These are phyloP conservation scores for Suricata suricatta DNA, from an alignment of 2,113 vertebrate species.

Conservation along the genomic window DNA sequence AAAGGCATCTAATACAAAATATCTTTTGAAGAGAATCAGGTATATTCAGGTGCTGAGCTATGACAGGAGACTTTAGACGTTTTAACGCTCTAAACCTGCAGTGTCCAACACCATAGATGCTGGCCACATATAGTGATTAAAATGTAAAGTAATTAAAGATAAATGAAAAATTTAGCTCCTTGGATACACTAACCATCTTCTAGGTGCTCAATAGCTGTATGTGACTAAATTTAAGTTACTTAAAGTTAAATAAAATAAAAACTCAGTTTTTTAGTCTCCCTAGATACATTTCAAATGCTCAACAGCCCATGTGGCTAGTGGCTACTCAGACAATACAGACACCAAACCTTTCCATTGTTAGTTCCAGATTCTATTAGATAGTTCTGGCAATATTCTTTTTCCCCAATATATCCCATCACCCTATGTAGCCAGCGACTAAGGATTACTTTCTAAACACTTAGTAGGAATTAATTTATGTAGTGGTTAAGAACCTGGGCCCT, in stretches of 20 bases:
- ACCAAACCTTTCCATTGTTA: neutral
- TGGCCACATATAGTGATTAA: neutral
- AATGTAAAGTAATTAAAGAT: neutral
- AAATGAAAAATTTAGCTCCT: neutral
- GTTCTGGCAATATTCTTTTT: neutral
- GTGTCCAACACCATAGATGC: neutral
- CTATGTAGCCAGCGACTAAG: neutral
- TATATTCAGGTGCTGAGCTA: neutral
- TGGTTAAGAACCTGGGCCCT: neutral
- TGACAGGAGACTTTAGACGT: neutral
- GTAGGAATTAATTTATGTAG: neutral
- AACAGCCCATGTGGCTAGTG: neutral
- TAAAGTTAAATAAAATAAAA: slow-evolving; percentile 22
- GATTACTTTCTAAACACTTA: neutral
- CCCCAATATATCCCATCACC: neutral
- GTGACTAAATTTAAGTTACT: neutral
- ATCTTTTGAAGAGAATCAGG: neutral
- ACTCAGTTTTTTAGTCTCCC: neutral
- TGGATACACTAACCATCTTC: neutral
- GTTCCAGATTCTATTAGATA: neutral
- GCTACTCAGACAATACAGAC: neutral
- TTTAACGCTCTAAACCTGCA: neutral
- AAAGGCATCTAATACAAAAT: neutral
- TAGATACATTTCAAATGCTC: neutral
- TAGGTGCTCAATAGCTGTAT: neutral